Base-by-base conservation (phyloP, 2,797 vertebrate genomes). In the Austrolebias charrua region DNA sequence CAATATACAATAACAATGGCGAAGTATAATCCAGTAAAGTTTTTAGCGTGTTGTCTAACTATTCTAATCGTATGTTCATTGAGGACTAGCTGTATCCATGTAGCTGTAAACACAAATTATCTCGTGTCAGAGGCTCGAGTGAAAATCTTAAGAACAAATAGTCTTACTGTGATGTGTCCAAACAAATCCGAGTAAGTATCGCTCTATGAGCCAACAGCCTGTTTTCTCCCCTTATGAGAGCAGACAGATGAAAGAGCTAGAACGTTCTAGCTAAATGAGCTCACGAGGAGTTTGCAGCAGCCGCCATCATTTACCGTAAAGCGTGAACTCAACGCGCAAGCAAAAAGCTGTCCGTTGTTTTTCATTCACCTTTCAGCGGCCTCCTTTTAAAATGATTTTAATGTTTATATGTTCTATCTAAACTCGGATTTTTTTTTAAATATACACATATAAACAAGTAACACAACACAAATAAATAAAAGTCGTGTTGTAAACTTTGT, bases 241-340 rank as follows among this genome's bases (percentile, higher is more conserved):
- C 19, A 61, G 9, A 69, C 13, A 60, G 46, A n/a, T n/a, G 77
- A 79, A 82, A 0, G 24, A 5, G 20, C 89, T 69, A 63, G 91
- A 91, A 91, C 54, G 2, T 90, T 91, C 90, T 78, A 78, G 90
- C 74, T 74, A 20, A 15, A 33, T 29, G 43, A 57, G 13, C 53
- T 57, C 76, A 78, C 51, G 81, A 80, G 75, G 29, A 18, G 3
- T 54, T 42, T n/a, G 50, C 2, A 83, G 53, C 63, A 49, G 82
- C 73, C 1, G 82, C 85, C 87, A 87, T 87, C 40, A 33, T 89
- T 69, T 83, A 83, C 86, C 86, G 81, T 89, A 90, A 87, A 48
- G 10, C 0, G 0, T 0, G 0, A n/a, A 75, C 0, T 3, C 71
- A 57, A 65, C 0, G 1, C 10, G 40, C 58, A 64, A 42, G 4